Evolutionary conservation across 2,113 vertebrate species (phyloP), one percentile per base, ranked within the genome.

Genomic region (Actenoides hombroni): DNA sequence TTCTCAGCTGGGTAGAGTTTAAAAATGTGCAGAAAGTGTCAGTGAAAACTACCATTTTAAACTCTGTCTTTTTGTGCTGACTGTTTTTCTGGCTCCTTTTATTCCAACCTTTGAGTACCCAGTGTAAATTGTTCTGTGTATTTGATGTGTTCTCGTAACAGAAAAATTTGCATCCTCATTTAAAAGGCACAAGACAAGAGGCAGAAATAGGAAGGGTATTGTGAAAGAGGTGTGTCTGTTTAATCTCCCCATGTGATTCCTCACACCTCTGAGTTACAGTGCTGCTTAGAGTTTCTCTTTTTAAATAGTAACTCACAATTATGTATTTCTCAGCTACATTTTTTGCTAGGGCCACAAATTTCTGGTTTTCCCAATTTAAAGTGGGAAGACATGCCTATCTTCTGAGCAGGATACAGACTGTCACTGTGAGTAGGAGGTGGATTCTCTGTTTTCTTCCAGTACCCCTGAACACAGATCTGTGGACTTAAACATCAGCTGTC

Each of bases 401-500:
- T 29, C 60, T 48, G 35, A 82, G 67, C n/a, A 26, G 35, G n/a
- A 25, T 37, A 28, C 13, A 33, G 44, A 68, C 14, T 18, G 19
- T 21, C 15, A 7, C 53, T 46, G 59, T 0, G 1, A 70, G 16
- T 29, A 29, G 33, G 16, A 64, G 18, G 11, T 51, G 20, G 20
- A 51, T 31, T 76, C 37, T 42, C 67, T 39, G 15, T 48, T 63
- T 61, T 18, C 37, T 63, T 51, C 40, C 29, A 39, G 29, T 57
- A 29, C 9, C 53, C 35, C 31, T 37, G 37, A 75, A n/a, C 20
- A 20, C 18, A 63, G 35, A 75, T 39, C 14, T 31, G 0, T 21
- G n/a, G 35, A 48, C 33, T 67, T 79, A 57, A 67, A 10, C 51
- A 10, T 48, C 44, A 39, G 15, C 14, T 1, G 2, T 16, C 35